Evolutionary conservation across 2,888 invertebrate species (phyloP), one percentile per base, ranked within the genome.

Genomic region (Crocallis elinguaria): DNA sequence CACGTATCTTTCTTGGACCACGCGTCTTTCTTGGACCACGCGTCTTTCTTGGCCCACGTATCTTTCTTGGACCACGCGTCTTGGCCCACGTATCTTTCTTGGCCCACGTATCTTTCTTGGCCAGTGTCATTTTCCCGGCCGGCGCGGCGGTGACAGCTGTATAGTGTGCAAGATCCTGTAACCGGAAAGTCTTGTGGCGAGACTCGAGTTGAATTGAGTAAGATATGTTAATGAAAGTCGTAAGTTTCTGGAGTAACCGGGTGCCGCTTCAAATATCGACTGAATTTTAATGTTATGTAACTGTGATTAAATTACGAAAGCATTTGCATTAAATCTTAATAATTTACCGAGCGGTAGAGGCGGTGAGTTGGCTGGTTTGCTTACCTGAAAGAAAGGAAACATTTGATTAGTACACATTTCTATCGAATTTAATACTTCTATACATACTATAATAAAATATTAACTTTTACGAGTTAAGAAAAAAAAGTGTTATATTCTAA

Each of bases 171-270:
- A 3, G 7, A 23, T 23, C 6, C 23, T 23, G 6, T 23, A 23
- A 8, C 23, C 2, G 7, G 9, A 25, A n/a, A 9, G 25, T 25
- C 23, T 23, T 23, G n/a, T 9, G 25, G 1, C 19, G 9, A 4
- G n/a, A 25, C 9, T 25, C 9, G 25, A 25, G 25, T 9, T 3
- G 25, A 25, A 9, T 25, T 9, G 9, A 59, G 46, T 58, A 63
- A 69, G 65, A 69, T 70, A 73, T 73, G 74, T 56, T 66, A 71
- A 73, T 73, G 61, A 62, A 46, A 55, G 32, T 27, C 57, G 7
- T 44, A 46, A 57, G 51, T 56, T 58, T 51, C 43, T 19, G 25
- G 49, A 57, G 51, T 27, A 30, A 48, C 50, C 54, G 57, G 49
- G 64, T 38, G 57, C 61, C 54, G 57, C 68, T 68, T 60, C 62